These are phyloP conservation scores for Hoplodrina blanda DNA, from an alignment of 2,888 invertebrate species.

Conservation along the genomic window DNA sequence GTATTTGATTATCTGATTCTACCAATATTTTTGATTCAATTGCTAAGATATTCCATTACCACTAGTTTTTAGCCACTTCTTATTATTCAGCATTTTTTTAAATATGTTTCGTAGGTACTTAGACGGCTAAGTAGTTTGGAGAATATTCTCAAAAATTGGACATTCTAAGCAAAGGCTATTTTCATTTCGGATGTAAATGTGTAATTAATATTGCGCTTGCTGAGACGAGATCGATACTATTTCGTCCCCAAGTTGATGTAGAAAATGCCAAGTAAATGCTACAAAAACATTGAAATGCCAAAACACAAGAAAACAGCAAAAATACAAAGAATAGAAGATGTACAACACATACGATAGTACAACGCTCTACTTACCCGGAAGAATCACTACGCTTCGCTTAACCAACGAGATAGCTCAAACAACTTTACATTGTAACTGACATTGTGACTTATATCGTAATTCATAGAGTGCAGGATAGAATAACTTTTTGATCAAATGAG, in stretches of 20 bases:
- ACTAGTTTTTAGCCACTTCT: not conserved
- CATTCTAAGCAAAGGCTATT: not conserved
- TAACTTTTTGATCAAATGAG: not conserved
- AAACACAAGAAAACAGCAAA: slow-evolving; percentile 34
- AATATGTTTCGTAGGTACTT: not conserved
- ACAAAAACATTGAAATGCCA: slow-evolving; percentile 18
- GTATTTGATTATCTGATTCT: not conserved
- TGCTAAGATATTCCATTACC: not conserved
- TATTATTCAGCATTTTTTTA: not conserved
- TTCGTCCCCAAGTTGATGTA: not conserved
- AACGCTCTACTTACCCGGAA: slow-evolving; percentile 69
- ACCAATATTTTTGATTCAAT: not conserved
- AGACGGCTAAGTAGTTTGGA: not conserved
- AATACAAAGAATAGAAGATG: slow-evolving; percentile 25
- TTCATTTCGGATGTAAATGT: not conserved
- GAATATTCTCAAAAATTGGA: not conserved
- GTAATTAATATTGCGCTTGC: not conserved
- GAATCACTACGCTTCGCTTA: slow-evolving; percentile 69
- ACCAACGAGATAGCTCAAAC: slow-evolving; percentile 43
- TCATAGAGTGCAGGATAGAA: slow-evolving; percentile 26
- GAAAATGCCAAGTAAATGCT: slow-evolving; percentile 33
- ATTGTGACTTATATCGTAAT: slow-evolving; percentile 26
- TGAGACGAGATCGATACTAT: not conserved
- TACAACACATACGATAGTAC: slow-evolving; percentile 44
- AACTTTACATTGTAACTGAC: slow-evolving; percentile 30